phyloP scores from a whole-genome alignment of 2,113 vertebrate genomes.

The Cyphomyrus plagiostoma region DNA sequence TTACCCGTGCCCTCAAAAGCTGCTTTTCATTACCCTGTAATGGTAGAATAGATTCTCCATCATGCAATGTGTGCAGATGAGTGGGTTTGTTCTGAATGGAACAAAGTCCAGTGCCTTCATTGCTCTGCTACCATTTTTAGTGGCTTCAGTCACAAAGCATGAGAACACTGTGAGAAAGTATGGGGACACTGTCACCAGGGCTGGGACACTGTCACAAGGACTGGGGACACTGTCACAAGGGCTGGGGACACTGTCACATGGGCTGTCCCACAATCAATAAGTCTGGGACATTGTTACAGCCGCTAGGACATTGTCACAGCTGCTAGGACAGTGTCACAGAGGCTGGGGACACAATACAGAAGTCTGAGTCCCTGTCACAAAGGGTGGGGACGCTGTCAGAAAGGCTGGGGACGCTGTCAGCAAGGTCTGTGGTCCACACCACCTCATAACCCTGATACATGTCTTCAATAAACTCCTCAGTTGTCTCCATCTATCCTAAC shows the following conservation, averaged over 20 bases:
- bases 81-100: neutral
- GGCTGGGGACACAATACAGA: neutral
- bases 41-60: neutral
- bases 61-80: neutral
- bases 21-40: neutral
- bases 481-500: conserved; percentile 7
- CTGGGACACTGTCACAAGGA: neutral
- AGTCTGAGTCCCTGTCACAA: too few relatives aligned
- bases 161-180: neutral
- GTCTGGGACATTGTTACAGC: neutral
- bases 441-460: neutral
- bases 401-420: neutral
- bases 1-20: neutral
- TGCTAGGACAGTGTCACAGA: neutral
- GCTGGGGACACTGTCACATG: neutral
- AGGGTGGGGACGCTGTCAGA: neutral
- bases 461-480: neutral
- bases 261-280: neutral
- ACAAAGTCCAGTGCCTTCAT: neutral
- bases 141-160: neutral
- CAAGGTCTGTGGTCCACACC: neutral
- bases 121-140: neutral
- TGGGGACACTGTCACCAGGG: neutral
- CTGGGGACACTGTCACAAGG: neutral
- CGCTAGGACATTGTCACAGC: neutral